Evolutionary conservation across 2,113 vertebrate species (phyloP).

Genomic region (Misgurnus anguillicaudatus): DNA sequence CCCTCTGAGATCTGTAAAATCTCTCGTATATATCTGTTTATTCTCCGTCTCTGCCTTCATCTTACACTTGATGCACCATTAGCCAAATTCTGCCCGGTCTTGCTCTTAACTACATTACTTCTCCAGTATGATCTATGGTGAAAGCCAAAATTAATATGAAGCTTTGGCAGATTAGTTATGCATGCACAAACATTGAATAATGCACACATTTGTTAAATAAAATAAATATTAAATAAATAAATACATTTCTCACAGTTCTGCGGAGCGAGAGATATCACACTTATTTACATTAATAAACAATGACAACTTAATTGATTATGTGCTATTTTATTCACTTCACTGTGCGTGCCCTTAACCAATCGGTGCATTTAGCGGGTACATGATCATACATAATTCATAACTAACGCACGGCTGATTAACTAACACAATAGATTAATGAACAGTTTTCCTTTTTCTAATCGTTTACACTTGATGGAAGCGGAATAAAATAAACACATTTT

Average conservation of each 20-base stretch:
- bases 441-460: neutral
- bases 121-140: neutral
- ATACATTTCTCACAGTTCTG: neutral
- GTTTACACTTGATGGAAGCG: conserved; percentile 11
- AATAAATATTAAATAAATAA: conserved; percentile 2
- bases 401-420: conserved; percentile 4
- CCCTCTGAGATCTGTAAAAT: neutral
- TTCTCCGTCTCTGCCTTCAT: neutral
- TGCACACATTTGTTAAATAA: conserved; percentile 4
- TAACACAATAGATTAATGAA: conserved; percentile 11
- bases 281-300: conserved; percentile 59
- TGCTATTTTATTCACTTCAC: conserved; percentile 56
- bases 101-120: neutral
- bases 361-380: conserved; percentile 61
- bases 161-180: conserved; percentile 7
- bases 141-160: neutral
- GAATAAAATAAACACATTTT: conserved; percentile 13
- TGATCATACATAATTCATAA: conserved; percentile 72
- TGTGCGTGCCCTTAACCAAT: conserved; percentile 50
- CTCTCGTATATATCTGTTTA: neutral
- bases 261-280: neutral
- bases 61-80: conserved; percentile 9
- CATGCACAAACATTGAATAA: conserved; percentile 11
- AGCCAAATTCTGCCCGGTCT: neutral
- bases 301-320: conserved; percentile 59